These are phyloP conservation scores for Ectemnius lituratus DNA, from an alignment of 2,888 invertebrate genomes.

Conservation along the genomic window DNA sequence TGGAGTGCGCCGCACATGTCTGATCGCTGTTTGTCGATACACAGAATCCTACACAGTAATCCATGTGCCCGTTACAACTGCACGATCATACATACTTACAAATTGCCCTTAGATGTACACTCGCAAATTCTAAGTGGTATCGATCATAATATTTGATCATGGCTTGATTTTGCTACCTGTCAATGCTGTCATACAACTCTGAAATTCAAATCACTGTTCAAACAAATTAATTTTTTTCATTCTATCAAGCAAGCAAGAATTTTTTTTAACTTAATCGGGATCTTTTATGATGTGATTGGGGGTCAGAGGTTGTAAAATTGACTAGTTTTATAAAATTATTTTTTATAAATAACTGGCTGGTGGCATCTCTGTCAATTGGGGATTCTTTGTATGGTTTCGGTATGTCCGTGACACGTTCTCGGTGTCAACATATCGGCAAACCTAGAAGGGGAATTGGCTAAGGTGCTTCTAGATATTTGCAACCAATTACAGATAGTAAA, in stretches of 20 bases:
- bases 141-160: slow-evolving; percentile 67
- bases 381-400: slow-evolving; percentile 48
- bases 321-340: slow-evolving; percentile 78
- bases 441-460: too few relatives aligned
- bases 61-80: slow-evolving; percentile 51
- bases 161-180: slow-evolving; percentile 75
- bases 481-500: not conserved
- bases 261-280: slow-evolving; percentile 59
- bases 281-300: slow-evolving; percentile 73
- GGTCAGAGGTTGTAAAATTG: slow-evolving; percentile 76
- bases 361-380: slow-evolving; percentile 60
- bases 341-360: slow-evolving; percentile 77
- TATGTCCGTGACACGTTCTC: slow-evolving; percentile 23
- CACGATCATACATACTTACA: slow-evolving; percentile 47
- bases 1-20: slow-evolving; percentile 18
- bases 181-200: slow-evolving; percentile 76
- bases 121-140: slow-evolving; percentile 55
- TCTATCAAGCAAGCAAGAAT: slow-evolving; percentile 40
- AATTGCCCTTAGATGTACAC: slow-evolving; percentile 52
- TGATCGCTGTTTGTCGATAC: slow-evolving; percentile 32
- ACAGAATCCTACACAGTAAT: slow-evolving; percentile 36
- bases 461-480: not conserved
- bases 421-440: slow-evolving; percentile 17
- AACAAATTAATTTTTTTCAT: slow-evolving; percentile 43
- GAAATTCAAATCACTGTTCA: slow-evolving; percentile 73